Conservation (phyloP, 2,113 vertebrate species). For the Menidia beryllina region DNA sequence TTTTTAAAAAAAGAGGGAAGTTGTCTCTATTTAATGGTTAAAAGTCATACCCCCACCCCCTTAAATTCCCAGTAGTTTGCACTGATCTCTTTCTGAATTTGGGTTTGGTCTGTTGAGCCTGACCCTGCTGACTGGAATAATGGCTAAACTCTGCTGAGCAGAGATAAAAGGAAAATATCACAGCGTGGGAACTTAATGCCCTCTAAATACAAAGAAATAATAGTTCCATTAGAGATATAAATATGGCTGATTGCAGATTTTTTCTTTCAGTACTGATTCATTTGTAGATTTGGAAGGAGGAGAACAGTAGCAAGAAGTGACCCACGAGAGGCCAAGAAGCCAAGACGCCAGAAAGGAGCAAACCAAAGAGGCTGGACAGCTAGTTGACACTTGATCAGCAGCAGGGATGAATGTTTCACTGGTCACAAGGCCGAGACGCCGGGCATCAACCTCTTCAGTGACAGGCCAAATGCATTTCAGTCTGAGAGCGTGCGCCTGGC, state of each 20-base stretch:
- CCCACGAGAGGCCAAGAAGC: background rate
- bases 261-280: constrained; percentile 38
- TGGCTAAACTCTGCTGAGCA: constrained; percentile 6
- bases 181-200: constrained; percentile 42
- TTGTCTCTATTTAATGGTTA: background rate
- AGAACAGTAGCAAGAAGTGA: constrained; percentile 25
- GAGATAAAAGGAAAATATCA: constrained; percentile 41
- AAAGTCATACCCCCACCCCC: background rate
- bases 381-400: constrained; percentile 69
- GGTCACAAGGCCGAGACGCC: constrained; percentile 37
- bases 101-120: constrained; percentile 45
- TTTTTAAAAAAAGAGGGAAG: background rate
- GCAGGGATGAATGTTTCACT: constrained; percentile 76
- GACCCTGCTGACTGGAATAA: constrained; percentile 45
- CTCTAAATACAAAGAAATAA: too few relatives aligned
- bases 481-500: background rate
- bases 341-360: constrained; percentile 26
- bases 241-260: background rate
- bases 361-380: constrained; percentile 30
- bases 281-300: constrained; percentile 28
- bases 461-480: constrained; percentile 4
- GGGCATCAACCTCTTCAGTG: constrained; percentile 15
- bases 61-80: constrained; percentile 1
- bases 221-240: too few relatives aligned
- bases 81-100: constrained; percentile 41